Percentiles rank a stretch among this genome's conserved stretches.
Conservation (phyloP, 2,113 vertebrate genomes). For the Carollia perspicillata region DNA sequence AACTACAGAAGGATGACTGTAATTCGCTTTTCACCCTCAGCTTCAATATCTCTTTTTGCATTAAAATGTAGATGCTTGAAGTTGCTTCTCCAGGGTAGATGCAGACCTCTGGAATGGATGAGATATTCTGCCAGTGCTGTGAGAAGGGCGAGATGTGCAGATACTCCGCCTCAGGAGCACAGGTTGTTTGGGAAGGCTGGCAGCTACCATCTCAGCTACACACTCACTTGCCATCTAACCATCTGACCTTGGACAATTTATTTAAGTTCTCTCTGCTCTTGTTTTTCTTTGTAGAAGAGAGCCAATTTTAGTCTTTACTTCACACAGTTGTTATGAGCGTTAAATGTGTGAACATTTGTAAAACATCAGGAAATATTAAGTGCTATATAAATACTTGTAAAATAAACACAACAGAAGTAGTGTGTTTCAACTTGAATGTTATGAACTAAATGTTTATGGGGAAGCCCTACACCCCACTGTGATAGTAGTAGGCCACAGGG, state of each 20-base stretch:
- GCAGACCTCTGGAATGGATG: rapidly evolving
- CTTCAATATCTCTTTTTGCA: not conserved
- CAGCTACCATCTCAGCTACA: not conserved
- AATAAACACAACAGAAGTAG: not conserved
- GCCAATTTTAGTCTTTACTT: not conserved
- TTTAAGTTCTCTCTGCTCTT: not conserved
- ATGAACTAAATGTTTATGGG: not conserved
- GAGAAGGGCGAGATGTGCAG: not conserved
- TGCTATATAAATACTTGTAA: not conserved
- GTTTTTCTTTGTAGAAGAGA: not conserved
- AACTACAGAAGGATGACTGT: not conserved
- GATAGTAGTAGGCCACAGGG: not conserved
- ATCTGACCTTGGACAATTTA: not conserved
- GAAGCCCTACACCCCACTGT: not conserved
- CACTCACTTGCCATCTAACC: no score
- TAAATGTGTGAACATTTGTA: not conserved
- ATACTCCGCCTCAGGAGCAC: not conserved
- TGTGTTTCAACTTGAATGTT: not conserved
- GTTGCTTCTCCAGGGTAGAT: not conserved
- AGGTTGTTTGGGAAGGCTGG: not conserved
- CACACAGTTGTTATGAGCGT: not conserved
- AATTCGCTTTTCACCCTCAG: not conserved
- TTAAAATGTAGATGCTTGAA: not conserved
- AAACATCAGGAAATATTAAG: not conserved
- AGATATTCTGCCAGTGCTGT: not conserved